Conservation (phyloP, 1,140 invertebrate genomes). For the Chrysoperla carnea region DNA sequence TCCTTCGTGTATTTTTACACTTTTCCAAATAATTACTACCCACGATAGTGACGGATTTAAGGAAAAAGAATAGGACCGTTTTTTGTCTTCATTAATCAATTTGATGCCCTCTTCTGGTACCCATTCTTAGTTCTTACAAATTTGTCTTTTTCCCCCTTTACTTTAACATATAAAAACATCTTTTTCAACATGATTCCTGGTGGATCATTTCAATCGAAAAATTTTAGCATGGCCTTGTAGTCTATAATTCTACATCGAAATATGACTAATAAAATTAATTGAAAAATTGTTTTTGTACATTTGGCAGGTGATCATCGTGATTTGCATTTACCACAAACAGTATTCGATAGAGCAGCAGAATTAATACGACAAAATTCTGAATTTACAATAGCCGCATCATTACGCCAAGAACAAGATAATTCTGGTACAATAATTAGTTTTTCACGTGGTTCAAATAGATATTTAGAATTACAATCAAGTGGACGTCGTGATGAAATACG, state of each 20-base stretch:
- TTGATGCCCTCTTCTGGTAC: too few relatives aligned
- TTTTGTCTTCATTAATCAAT: too few relatives aligned
- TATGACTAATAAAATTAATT: background rate
- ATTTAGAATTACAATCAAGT: constrained; percentile 79
- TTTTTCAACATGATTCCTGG: too few relatives aligned
- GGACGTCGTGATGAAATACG: constrained; percentile 71
- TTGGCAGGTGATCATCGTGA: constrained; percentile 49
- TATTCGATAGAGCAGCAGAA: constrained; percentile 44
- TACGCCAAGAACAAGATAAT: constrained; percentile 63
- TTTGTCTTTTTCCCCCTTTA: too few relatives aligned
- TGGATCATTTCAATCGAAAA: too few relatives aligned
- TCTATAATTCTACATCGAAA: background rate
- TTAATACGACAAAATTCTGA: constrained; percentile 51
- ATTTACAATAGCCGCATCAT: constrained; percentile 59
- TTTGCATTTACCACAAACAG: constrained; percentile 44
- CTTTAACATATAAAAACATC: too few relatives aligned
- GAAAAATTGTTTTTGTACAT: background rate
- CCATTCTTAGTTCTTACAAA: too few relatives aligned
- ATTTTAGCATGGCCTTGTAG: too few relatives aligned
- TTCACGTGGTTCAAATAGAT: constrained; percentile 59
- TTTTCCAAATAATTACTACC: too few relatives aligned
- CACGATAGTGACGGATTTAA: too few relatives aligned
- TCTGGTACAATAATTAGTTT: constrained; percentile 68
- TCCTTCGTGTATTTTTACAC: too few relatives aligned
- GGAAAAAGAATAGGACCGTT: too few relatives aligned